A percentile compares a stretch with the other conserved stretches of the same genome.
Evolutionary conservation across 2,113 vertebrate genomes (phyloP).

Genomic region (Amia ocellicauda): DNA sequence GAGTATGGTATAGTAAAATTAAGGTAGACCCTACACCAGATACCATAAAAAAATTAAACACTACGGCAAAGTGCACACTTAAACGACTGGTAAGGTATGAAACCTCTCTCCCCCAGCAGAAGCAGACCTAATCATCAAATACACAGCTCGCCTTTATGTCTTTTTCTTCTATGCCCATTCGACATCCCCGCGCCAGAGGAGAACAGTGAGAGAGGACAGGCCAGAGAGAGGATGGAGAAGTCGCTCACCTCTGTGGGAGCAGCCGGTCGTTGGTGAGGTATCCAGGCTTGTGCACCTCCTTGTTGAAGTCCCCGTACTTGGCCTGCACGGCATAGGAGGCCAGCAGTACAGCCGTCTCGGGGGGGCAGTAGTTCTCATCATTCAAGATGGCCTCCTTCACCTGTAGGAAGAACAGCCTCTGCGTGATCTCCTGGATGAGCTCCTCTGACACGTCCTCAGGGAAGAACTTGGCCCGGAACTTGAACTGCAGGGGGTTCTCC

Average conservation of each 20-base stretch:
- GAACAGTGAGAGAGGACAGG: too few species aligned
- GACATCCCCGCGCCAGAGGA: too few species aligned
- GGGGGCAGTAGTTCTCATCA: conserved; percentile 96
- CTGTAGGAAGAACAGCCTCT: conserved; percentile 97
- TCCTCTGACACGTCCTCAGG: conserved; percentile 97
- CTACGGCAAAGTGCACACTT: too few species aligned
- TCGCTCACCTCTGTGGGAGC: conserved; percentile 88
- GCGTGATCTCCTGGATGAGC: conserved; percentile 96
- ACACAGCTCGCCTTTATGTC: too few species aligned
- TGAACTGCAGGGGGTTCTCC: conserved; percentile 95
- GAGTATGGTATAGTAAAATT: too few species aligned
- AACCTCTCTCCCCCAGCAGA: too few species aligned
- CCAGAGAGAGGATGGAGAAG: too few species aligned
- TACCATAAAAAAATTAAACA: too few species aligned
- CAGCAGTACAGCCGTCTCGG: conserved; percentile 94
- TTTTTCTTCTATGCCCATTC: too few species aligned
- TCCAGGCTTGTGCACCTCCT: conserved; percentile 86
- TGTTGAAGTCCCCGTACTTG: conserved; percentile 90
- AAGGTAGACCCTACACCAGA: too few species aligned
- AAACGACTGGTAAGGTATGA: too few species aligned
- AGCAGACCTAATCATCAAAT: too few species aligned
- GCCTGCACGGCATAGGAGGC: conserved; percentile 94
- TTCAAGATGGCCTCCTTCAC: conserved; percentile 96
- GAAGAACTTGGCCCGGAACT: conserved; percentile 96
- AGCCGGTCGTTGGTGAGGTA: conserved; percentile 91